Evolutionary conservation across 1,140 invertebrate genomes (phyloP).

Genomic region (Paraescarpia echinospica): DNA sequence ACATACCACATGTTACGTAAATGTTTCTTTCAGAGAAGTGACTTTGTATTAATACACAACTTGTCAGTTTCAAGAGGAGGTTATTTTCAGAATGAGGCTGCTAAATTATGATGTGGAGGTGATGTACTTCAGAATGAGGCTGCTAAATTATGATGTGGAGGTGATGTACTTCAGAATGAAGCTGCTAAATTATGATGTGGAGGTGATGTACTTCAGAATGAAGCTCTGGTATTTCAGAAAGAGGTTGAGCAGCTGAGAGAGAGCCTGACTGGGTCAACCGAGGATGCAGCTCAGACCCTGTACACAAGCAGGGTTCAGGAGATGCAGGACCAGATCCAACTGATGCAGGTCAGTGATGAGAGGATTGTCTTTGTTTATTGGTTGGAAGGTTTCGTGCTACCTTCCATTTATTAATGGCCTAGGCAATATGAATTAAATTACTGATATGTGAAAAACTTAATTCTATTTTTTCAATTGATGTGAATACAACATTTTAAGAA

Average conservation of each 20-base stretch:
- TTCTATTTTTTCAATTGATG: too few relatives aligned
- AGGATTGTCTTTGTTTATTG: too few relatives aligned
- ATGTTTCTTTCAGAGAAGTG: not conserved
- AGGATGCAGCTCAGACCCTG: not conserved
- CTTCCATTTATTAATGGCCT: too few relatives aligned
- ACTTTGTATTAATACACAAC: not conserved
- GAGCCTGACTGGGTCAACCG: not conserved
- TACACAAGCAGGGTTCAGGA: conserved; percentile 16
- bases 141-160: not conserved
- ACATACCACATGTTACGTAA: not conserved
- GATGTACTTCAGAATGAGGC: not conserved
- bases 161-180: not conserved
- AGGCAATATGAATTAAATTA: too few relatives aligned
- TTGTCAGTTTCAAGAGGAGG: not conserved
- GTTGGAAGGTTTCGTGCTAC: too few relatives aligned
- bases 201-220: not conserved
- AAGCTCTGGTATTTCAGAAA: not conserved
- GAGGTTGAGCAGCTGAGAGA: conserved; percentile 8
- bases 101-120: not conserved
- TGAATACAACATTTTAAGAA: too few relatives aligned
- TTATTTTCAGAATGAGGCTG: not conserved
- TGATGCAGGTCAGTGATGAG: conserved; percentile 15
- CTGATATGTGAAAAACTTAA: too few relatives aligned
- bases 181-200: not conserved
- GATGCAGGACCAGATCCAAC: conserved; percentile 23